Percentiles rank a stretch among this genome's conserved stretches.
These are phyloP conservation scores for Peribatodes rhomboidaria DNA, from an alignment of 2,888 invertebrate genomes.

Conservation along the genomic window DNA sequence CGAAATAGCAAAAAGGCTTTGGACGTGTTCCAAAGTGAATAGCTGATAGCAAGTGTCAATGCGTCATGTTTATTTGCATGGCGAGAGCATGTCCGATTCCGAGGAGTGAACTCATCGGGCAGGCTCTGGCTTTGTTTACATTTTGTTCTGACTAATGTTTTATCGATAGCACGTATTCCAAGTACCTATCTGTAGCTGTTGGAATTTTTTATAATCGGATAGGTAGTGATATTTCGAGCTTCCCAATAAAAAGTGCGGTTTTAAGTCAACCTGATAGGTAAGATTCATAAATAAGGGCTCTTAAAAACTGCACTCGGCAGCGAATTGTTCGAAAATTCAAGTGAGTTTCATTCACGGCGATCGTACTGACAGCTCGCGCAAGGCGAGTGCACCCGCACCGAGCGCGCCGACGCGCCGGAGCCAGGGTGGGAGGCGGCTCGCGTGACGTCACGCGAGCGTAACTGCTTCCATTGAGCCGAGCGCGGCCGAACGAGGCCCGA, in stretches of 20 bases:
- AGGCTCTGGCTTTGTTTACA: constrained; percentile 22
- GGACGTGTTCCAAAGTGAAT: constrained; percentile 29
- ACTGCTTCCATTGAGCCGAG: constrained; percentile 75
- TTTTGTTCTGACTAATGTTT: constrained; percentile 1
- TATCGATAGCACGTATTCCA: constrained; percentile 7
- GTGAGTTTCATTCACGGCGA: constrained; percentile 38
- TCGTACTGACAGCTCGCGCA: constrained; percentile 8
- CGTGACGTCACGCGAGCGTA: constrained; percentile 77
- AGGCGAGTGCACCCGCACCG: constrained; percentile 45
- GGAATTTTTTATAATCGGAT: background rate
- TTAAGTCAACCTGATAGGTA: constrained; percentile 6
- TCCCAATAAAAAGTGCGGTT: constrained; percentile 6
- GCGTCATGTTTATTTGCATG: constrained; percentile 30
- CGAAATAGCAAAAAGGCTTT: constrained; percentile 19
- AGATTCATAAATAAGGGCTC: constrained; percentile 11
- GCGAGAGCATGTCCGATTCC: constrained; percentile 14
- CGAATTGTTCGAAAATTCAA: constrained; percentile 27
- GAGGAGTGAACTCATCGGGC: constrained; percentile 10
- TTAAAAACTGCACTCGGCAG: constrained; percentile 27
- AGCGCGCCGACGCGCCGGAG: constrained; percentile 31
- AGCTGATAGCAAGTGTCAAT: constrained; percentile 27
- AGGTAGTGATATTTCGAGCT: too few species aligned
- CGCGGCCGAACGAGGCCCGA: constrained; percentile 68
- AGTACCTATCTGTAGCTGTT: background rate
- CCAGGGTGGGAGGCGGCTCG: constrained; percentile 44